Base-by-base conservation (phyloP, 2,797 vertebrate genomes). In the Sebastiscus albofasciatus region DNA sequence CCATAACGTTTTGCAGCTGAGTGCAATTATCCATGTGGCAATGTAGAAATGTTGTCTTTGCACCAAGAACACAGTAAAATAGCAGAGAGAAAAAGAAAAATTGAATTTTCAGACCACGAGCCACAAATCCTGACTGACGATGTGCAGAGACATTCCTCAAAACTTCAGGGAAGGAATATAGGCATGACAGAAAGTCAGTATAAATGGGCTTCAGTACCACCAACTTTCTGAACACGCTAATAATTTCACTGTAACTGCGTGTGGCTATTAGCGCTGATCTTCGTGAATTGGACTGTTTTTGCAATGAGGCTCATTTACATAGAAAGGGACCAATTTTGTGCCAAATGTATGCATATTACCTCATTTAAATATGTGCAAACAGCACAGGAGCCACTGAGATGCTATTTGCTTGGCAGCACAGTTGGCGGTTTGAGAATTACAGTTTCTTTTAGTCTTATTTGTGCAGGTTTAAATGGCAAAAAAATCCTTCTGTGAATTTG, bases 111-210 rank as follows among this genome's bases (percentile, higher is more conserved):
- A 46, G 42, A 46, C 16, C 42, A 18, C 42, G 6, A 46, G 42
- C 42, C 42, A 46, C 42, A 46, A 49, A 49, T 49, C 46, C 18
- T 49, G 46, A 49, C 46, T 8, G 46, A 49, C 18, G 18, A 49
- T 49, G 46, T 49, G 46, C 18, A 49, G 46, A 49, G 46, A 7
- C 46, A 49, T 49, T 49, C 46, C 46, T 49, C 16, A 49, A 49
- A 49, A 49, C 46, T 49, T 20, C 46, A 49, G 46, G 46, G 8
- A 49, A 49, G 46, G 18, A 18, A 49, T 49, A 18, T 49, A 49
- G 0, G 8, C 3, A 1, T 49, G 42, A 46, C 42, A 46, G 6
- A 46, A 0, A 0, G 42, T 49, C 46, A 49, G 46, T 49, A 49
- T 49, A 20, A 18, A 49, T 20, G 46, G 4, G 46, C 18, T 49